Base-by-base conservation (phyloP, 2,113 vertebrate species). In the Panthera leo region DNA sequence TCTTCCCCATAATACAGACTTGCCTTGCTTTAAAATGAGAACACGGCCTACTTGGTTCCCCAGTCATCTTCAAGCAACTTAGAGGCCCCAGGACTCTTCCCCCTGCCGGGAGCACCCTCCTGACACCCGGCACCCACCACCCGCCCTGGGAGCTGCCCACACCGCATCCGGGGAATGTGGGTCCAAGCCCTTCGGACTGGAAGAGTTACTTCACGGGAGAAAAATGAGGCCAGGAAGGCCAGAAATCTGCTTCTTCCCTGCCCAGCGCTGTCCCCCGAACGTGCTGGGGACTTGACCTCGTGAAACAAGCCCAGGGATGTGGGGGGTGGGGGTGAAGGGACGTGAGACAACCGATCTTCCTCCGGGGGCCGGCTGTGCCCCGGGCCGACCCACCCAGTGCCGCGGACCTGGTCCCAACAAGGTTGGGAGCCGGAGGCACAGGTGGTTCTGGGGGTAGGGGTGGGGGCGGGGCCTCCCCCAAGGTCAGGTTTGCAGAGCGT, bases 211-310 rank as follows among this genome's bases (percentile, higher is more conserved):
- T 78, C 55, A 11, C 58, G 9, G 34, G 19, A 25, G 1, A 45
- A 2, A 39, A 13, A 9, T 9, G 42, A 51, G 3, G 61, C 51
- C 84, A 79, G n/a, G 9, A 63, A 63, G 51, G 55, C 21, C 84
- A 63, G 21, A 13, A 15, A 31, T 29, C 85, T 61, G 70, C n/a
- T 63, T 70, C 71, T 27, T 68, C 31, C 45, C 39, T 31, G 65
- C 34, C 42, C 27, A 6, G 16, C 0, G 1, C 76, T 34, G 16
- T 55, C 51, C 5, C 48, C 36, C 1, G 0, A 2, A 7, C 23
- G 23, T 27, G 19, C 34, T n/a, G 36, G 18, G 45, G 34, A 12
- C 21, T 3, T 31, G 31, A 12, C 27, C n/a, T 42, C 34, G 4
- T 1, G 7, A 27, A 19, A 19, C 67, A 36, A 15, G 5, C 53